Evolutionary conservation across 2,888 invertebrate species (phyloP).

Genomic region (Meganola albula): DNA sequence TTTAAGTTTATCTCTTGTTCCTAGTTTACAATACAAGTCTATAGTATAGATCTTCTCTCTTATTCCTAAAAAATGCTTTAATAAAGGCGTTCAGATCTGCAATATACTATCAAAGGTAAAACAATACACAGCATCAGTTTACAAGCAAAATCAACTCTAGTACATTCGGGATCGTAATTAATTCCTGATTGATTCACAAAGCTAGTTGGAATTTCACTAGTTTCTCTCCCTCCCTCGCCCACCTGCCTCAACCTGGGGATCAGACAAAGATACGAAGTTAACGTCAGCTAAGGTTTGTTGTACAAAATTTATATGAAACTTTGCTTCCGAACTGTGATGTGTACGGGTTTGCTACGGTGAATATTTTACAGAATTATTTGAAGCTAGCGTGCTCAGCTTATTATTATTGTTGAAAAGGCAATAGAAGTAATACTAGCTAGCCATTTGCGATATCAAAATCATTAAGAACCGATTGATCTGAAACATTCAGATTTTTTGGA

Average conservation of each 20-base stretch:
- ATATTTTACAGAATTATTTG: too few relatives aligned
- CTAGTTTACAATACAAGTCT: too few relatives aligned
- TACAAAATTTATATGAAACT: conserved; percentile 72
- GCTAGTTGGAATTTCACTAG: conserved; percentile 55
- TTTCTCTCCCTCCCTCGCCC: conserved; percentile 28
- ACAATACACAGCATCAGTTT: conserved; percentile 28
- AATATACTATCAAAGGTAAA: conserved; percentile 22
- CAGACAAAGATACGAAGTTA: conserved; percentile 73
- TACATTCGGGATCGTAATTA: conserved; percentile 58
- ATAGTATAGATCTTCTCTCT: too few relatives aligned
- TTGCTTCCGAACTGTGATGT: conserved; percentile 42
- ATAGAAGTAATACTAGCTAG: too few relatives aligned
- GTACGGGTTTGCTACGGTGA: conserved; percentile 34
- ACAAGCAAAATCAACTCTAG: conserved; percentile 42
- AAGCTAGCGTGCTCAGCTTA: too few relatives aligned
- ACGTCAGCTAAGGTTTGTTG: conserved; percentile 66
- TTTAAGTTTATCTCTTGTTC: too few relatives aligned
- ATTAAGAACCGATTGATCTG: too few relatives aligned
- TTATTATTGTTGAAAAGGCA: too few relatives aligned
- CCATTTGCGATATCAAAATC: too few relatives aligned
- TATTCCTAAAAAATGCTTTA: too few relatives aligned
- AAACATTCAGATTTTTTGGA: too few relatives aligned
- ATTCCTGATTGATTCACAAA: conserved; percentile 71
- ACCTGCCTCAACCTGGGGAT: conserved; percentile 52
- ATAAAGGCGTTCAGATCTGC: too few relatives aligned